A percentile compares a stretch with the other conserved stretches of the same genome.
These are phyloP conservation scores for Masnerella sp. DNA, from an alignment of 2,888 invertebrate species.

Conservation along the genomic window DNA sequence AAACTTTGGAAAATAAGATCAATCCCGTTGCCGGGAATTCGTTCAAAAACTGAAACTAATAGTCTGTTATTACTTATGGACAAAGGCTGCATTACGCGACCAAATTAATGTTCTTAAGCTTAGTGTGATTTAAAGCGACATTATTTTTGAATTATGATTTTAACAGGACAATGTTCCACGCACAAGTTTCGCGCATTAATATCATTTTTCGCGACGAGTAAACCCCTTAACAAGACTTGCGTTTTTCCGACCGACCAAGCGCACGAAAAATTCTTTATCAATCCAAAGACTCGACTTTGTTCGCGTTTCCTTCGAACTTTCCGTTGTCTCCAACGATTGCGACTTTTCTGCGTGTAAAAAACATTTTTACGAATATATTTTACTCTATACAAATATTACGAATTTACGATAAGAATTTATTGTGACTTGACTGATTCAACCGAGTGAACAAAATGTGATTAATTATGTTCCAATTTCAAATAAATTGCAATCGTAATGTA, in stretches of 20 bases:
- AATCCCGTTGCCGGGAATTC: neutral
- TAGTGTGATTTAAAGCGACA: slow-evolving; percentile 21
- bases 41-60: slow-evolving; percentile 6
- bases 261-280: neutral
- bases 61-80: slow-evolving; percentile 11
- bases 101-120: slow-evolving; percentile 18
- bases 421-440: slow-evolving; percentile 19
- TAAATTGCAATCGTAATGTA: too few relatives aligned
- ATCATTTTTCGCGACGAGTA: slow-evolving; percentile 8
- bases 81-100: slow-evolving; percentile 13
- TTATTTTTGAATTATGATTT: slow-evolving; percentile 12
- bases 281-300: slow-evolving; percentile 12
- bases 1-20: neutral
- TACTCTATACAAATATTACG: slow-evolving; percentile 20
- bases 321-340: slow-evolving; percentile 9
- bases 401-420: slow-evolving; percentile 29
- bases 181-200: slow-evolving; percentile 23
- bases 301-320: neutral
- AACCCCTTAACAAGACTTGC: slow-evolving; percentile 12
- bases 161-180: slow-evolving; percentile 7
- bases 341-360: slow-evolving; percentile 19
- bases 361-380: slow-evolving; percentile 17
- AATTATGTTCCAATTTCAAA: slow-evolving; percentile 11
- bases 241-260: neutral
- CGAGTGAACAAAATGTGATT: neutral